Evolutionary conservation across 1,140 invertebrate species (phyloP).

Genomic region (Brachionus koreanus): DNA sequence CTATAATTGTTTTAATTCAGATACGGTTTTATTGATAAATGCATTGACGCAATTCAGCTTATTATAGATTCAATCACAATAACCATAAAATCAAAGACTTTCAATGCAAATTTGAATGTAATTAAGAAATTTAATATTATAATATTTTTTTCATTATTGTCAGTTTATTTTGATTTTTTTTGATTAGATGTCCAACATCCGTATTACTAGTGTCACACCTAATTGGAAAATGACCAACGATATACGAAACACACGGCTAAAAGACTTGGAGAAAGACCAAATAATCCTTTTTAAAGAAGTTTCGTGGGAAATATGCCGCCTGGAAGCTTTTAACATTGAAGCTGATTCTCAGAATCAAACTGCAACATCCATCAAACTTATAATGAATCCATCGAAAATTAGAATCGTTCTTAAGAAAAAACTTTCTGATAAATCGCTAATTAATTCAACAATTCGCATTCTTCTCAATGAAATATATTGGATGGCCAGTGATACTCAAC

Average conservation of each 20-base stretch:
- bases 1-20: conserved; percentile 60
- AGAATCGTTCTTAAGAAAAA: conserved; percentile 93
- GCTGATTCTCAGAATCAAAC: conserved; percentile 40
- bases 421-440: conserved; percentile 80
- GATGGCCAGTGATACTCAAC: conserved; percentile 92
- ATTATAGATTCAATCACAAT: conserved; percentile 88
- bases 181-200: conserved; percentile 73
- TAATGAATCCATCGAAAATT: conserved; percentile 90
- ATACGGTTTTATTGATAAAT: conserved; percentile 87
- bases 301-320: conserved; percentile 89
- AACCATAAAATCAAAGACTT: conserved; percentile 85
- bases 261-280: conserved; percentile 78
- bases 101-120: conserved; percentile 80
- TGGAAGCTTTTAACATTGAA: conserved; percentile 68
- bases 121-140: neutral
- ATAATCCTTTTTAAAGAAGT: conserved; percentile 94
- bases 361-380: conserved; percentile 76
- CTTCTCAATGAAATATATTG: conserved; percentile 94
- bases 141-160: neutral
- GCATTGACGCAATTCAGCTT: conserved; percentile 94
- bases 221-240: conserved; percentile 75
- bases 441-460: conserved; percentile 83
- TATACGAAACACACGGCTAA: conserved; percentile 79
- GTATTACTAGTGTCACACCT: conserved; percentile 85
- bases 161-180: conserved; percentile 54